Conservation (phyloP, 2,797 vertebrate species). For the Amblyraja radiata region DNA sequence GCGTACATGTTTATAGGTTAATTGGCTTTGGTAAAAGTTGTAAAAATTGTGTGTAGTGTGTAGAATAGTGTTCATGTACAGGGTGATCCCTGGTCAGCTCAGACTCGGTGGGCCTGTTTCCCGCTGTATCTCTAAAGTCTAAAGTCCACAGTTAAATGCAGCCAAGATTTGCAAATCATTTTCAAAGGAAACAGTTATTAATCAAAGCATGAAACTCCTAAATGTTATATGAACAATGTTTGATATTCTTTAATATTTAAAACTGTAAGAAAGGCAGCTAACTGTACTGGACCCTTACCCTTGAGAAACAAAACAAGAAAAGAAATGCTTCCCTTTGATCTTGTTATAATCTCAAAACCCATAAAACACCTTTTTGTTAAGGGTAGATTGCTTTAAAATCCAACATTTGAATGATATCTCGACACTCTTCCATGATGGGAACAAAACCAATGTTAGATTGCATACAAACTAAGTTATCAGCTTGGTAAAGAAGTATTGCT, state of each 20-base stretch:
- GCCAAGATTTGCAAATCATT: background rate
- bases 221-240: background rate
- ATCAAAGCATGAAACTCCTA: background rate
- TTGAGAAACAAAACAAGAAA: background rate
- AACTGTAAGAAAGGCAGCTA: background rate
- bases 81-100: too few relatives aligned
- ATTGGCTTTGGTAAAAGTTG: too few relatives aligned
- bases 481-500: background rate
- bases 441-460: background rate
- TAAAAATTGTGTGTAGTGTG: too few relatives aligned
- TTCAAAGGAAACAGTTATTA: background rate
- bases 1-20: too few relatives aligned
- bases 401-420: background rate
- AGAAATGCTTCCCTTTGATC: conserved; percentile 16
- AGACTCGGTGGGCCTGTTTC: too few relatives aligned
- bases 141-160: background rate
- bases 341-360: background rate
- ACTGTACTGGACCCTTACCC: background rate
- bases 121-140: too few relatives aligned
- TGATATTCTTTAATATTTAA: background rate
- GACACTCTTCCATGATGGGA: background rate
- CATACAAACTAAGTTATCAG: background rate
- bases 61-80: too few relatives aligned
- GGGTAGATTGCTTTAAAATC: background rate
- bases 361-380: background rate